A percentile compares a stretch with the other conserved stretches of the same genome.
phyloP scores from a whole-genome alignment of 2,113 vertebrate genomes.

The Grammomys surdaster region DNA sequence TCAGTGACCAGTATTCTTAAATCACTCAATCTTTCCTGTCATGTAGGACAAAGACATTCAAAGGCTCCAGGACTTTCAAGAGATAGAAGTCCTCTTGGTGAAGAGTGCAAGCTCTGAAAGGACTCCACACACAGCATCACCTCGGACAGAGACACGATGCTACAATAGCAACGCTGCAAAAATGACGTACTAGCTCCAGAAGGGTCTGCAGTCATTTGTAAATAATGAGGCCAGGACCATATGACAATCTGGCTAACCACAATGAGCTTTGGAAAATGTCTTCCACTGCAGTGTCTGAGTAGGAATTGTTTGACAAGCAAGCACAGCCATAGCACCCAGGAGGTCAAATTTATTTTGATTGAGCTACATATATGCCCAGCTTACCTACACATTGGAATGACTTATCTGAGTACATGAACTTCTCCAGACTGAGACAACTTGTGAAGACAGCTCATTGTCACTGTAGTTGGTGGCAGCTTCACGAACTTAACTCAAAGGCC shows the following conservation, averaged over 20 bases:
- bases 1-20: background rate
- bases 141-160: constrained; percentile 88
- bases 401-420: background rate
- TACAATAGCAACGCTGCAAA: constrained; percentile 93
- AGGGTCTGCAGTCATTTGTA: background rate
- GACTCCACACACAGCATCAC: constrained; percentile 57
- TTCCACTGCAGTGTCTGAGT: background rate
- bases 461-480: background rate
- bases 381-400: background rate
- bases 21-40: background rate
- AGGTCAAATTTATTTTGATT: background rate
- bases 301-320: background rate
- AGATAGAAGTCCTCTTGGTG: constrained; percentile 91
- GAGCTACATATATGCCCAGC: background rate
- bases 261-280: background rate
- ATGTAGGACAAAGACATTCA: constrained; percentile 94
- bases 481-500: background rate
- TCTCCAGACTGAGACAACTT: background rate
- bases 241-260: background rate
- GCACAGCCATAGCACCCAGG: no score
- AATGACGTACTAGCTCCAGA: constrained; percentile 83
- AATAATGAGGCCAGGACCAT: background rate
- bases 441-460: background rate
- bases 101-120: constrained; percentile 85
- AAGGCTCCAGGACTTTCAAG: constrained; percentile 94